Base-by-base conservation (phyloP, 2,888 invertebrate species). In the Hirtodrosophila cameraria region DNA sequence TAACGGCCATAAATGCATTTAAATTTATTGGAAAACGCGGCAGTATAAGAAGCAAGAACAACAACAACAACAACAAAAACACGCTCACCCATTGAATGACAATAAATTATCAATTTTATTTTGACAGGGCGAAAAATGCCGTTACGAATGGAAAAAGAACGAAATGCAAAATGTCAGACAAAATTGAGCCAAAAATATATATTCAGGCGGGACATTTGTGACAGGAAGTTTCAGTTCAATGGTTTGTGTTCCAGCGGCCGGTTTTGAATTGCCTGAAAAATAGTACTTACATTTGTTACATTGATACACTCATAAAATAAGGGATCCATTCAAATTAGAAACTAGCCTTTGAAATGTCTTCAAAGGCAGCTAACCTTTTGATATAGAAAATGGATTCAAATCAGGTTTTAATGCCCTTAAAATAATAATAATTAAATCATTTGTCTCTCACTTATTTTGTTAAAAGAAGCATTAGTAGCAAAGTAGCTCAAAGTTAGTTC, bases 71-170 rank as follows among this genome's bases (percentile, higher is more conserved):
- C n/a, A n/a, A n/a, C n/a, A 53, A 50, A 38, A 38, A 64, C 54
- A 63, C 57, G 48, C 71, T 68, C 69, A 61, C 60, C 75, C 85
- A 88, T 87, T 88, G 86, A 84, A 87, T 86, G 86, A 88, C 86
- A 85, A 88, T 87, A 87, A 88, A 87, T 88, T 87, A 88, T 80
- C 79, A 85, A 87, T 85, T 84, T 86, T 85, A 85, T 81, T 83
- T 87, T 81, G 82, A 79, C 86, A 83, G 80, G 75, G 84, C 74
- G 69, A 78, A 83, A 83, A 83, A 83, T 67, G 65, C 65, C 61
- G 67, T 61, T 60, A 30, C 46, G 53, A 55, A 66, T 39, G 59
- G n/a, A n/a, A 63, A 50, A 72, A 67, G 49, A 60, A 64, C 53
- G 55, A 63, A 23, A 39, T 46, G 43, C 65, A 70, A 73, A 80